Conservation (phyloP, 2,797 vertebrate species). For the Hypotaenidia philippensis region DNA sequence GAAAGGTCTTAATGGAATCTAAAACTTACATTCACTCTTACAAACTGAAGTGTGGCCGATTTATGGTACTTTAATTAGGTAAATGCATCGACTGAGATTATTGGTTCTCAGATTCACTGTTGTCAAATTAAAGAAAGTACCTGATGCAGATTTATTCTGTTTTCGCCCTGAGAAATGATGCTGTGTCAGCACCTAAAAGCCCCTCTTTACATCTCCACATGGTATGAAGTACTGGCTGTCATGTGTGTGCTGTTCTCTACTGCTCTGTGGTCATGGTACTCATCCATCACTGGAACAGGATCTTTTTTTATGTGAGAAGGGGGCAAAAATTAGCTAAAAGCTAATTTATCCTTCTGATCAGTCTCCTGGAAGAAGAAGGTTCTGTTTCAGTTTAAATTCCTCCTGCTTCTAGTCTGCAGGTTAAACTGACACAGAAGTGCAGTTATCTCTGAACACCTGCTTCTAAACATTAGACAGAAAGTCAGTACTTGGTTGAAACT, state of each 20-base stretch:
- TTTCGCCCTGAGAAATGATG: neutral
- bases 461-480: neutral
- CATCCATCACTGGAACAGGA: neutral
- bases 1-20: neutral
- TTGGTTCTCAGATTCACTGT: neutral
- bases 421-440: neutral
- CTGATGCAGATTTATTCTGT: neutral
- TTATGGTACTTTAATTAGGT: neutral
- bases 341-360: neutral
- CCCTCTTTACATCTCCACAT: neutral
- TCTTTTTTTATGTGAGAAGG: neutral
- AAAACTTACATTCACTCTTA: neutral
- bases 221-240: neutral
- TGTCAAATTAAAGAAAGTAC: neutral
- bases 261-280: neutral
- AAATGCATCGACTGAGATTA: neutral
- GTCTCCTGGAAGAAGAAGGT: neutral
- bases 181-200: neutral
- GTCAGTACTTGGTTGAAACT: neutral
- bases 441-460: neutral
- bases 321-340: neutral
- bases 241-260: neutral
- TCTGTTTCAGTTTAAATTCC: neutral
- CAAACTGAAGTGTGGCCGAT: neutral
- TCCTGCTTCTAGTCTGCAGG: neutral